Percentiles rank a stretch among this genome's conserved stretches.
phyloP scores from a whole-genome alignment of 37 sponge, comb jelly and placozoan species.

The Halisarca cf. caerulea region DNA sequence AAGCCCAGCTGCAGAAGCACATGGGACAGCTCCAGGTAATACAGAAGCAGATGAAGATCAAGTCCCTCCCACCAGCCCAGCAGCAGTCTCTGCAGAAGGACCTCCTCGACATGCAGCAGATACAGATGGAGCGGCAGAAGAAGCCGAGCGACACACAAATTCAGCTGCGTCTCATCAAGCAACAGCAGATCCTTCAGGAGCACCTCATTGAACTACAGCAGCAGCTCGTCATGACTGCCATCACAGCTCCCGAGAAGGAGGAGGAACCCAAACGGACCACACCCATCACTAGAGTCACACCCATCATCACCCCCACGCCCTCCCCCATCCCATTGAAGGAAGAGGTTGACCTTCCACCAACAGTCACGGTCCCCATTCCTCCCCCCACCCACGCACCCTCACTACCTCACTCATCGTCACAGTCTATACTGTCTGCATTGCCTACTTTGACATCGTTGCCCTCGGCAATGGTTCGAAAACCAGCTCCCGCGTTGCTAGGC shows the following conservation, averaged over 20 bases:
- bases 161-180: constrained; percentile 59
- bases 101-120: constrained; percentile 52
- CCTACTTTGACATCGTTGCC: not conserved
- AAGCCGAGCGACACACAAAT: constrained; percentile 33
- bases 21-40: constrained; percentile 36
- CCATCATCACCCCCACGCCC: not conserved
- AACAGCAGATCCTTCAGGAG: constrained; percentile 65
- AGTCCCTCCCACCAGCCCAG: constrained; percentile 48
- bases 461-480: not conserved
- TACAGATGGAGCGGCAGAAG: constrained; percentile 45
- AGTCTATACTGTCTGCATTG: not conserved
- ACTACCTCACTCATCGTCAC: not conserved
- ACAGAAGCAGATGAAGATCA: constrained; percentile 49
- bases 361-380: not conserved
- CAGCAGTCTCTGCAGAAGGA: constrained; percentile 62
- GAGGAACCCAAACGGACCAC: not conserved
- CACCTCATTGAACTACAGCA: constrained; percentile 58
- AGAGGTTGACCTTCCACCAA: not conserved
- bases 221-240: constrained; percentile 13
- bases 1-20: constrained; percentile 63
- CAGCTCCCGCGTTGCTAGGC: not conserved
- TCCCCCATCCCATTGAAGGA: not conserved
- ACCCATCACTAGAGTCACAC: not conserved
- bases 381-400: not conserved
- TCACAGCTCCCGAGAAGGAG: not conserved